Base-by-base conservation (phyloP, 2,888 invertebrate species). In the Euplexia lucipara region DNA sequence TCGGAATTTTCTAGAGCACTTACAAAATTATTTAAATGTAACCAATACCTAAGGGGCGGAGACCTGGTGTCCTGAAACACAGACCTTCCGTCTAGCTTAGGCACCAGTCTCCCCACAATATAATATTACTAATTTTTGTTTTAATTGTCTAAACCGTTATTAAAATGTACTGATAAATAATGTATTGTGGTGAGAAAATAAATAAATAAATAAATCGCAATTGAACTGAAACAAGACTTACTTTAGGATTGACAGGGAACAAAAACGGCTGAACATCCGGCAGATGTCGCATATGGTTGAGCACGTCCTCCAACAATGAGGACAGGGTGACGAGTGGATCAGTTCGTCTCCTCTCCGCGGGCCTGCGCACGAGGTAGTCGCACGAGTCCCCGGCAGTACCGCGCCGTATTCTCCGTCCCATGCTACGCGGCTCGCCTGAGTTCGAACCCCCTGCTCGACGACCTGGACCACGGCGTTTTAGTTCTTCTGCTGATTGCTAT, bases 271-370 rank as follows among this genome's bases (percentile, higher is more conserved):
- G 98, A 12, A 98, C 98, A 87, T 99, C 99, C 0, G 98, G 98
- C 89, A 99, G 91, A 83, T 98, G 98, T 48, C 99, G 96, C 96
- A 99, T 97, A 87, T 99, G 98, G 86, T 98, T 99, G 10, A 99
- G 94, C 63, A 99, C 98, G 59, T 97, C 97, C 87, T 99, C 99
- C 45, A 99, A 94, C 75, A 99, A 97, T 0, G 98, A 98, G 0
- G 99, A 98, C 59, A 99, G 93, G 0, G 99, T 99, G 14, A 99
- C 99, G 0, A 99, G 97, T 0, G 99, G 99, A 94, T 99, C 99
- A 0, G 99, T 99, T 44, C 99, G 96, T 0, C 99, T 96, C 8
- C 99, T 95, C 88, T 99, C 99, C 0, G 98, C 98, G 0, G 98
- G 98, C 79, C 97, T 96, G 20, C 97, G 96, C 80, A 98, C 98